phyloP scores from a whole-genome alignment of 2,888 invertebrate genomes.

The Itoplectis maculator region DNA sequence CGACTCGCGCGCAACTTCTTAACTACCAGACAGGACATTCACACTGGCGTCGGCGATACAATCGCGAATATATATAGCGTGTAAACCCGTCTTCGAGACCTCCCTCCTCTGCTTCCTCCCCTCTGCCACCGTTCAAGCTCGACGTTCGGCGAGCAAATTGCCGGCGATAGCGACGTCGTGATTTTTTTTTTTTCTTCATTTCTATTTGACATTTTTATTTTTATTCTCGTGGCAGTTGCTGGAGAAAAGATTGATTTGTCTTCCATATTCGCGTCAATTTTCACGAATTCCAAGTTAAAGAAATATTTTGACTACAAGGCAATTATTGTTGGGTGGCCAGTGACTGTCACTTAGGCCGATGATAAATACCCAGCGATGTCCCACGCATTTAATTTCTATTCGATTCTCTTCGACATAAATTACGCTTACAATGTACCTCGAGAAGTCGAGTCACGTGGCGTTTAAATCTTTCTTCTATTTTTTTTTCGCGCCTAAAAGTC shows the following conservation, averaged over 20 bases:
- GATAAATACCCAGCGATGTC: constrained; percentile 36
- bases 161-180: constrained; percentile 30
- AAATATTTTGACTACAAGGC: constrained; percentile 21
- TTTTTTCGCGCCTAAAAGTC: constrained; percentile 46
- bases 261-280: too few relatives aligned
- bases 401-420: constrained; percentile 55
- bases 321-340: background rate
- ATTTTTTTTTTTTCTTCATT: constrained; percentile 7
- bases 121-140: constrained; percentile 7
- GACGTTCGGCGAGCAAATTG: constrained; percentile 42
- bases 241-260: too few relatives aligned
- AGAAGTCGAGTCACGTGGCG: constrained; percentile 15
- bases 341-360: background rate
- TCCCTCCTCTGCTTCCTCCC: too few relatives aligned
- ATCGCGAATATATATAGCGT: constrained; percentile 34
- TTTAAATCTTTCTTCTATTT: constrained; percentile 30
- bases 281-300: too few relatives aligned
- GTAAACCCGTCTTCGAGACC: background rate
- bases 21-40: constrained; percentile 67
- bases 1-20: constrained; percentile 50
- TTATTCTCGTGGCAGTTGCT: background rate
- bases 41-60: constrained; percentile 63
- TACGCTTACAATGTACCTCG: constrained; percentile 37
- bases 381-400: constrained; percentile 53
- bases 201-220: background rate